These are phyloP conservation scores for Andrena minutula DNA, from an alignment of 2,888 invertebrate species.

Conservation along the genomic window DNA sequence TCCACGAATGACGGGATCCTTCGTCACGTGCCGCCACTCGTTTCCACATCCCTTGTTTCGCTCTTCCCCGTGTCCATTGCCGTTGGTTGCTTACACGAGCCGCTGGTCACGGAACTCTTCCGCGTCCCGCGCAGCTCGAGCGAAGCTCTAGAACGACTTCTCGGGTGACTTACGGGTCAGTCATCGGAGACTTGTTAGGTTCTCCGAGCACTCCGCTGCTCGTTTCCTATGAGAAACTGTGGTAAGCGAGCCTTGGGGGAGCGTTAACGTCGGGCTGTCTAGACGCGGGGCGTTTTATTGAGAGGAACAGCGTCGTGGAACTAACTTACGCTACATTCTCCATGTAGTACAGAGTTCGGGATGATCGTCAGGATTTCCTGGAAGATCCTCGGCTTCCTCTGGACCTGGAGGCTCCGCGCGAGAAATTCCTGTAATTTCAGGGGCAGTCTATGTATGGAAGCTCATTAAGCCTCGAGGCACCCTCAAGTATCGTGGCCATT, in stretches of 20 bases:
- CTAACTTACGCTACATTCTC: too few species aligned
- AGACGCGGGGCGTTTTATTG: neutral
- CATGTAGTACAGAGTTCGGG: too few species aligned
- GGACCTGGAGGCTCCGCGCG: too few species aligned
- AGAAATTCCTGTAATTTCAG: too few species aligned
- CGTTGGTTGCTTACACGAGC: neutral
- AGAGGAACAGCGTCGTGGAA: too few species aligned
- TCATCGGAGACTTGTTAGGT: neutral
- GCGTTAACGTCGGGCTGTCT: neutral
- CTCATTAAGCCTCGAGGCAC: slow-evolving; percentile 52
- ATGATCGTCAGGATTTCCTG: too few species aligned
- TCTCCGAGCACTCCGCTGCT: too few species aligned
- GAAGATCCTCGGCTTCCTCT: too few species aligned
- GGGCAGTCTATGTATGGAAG: slow-evolving; percentile 3
- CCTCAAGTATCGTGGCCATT: slow-evolving; percentile 48
- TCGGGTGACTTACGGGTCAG: too few species aligned
- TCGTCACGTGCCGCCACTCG: slow-evolving; percentile 42
- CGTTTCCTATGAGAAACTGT: neutral
- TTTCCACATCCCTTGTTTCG: slow-evolving; percentile 31
- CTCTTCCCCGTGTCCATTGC: slow-evolving; percentile 20
- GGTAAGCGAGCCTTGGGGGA: slow-evolving; percentile 1
- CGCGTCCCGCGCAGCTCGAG: neutral
- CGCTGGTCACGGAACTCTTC: neutral
- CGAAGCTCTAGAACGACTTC: neutral
- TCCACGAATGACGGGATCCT: slow-evolving; percentile 68